Evolutionary conservation across 2,797 vertebrate species (phyloP), one percentile per base, ranked within the genome.

Genomic region (Thalassophryne amazonica): DNA sequence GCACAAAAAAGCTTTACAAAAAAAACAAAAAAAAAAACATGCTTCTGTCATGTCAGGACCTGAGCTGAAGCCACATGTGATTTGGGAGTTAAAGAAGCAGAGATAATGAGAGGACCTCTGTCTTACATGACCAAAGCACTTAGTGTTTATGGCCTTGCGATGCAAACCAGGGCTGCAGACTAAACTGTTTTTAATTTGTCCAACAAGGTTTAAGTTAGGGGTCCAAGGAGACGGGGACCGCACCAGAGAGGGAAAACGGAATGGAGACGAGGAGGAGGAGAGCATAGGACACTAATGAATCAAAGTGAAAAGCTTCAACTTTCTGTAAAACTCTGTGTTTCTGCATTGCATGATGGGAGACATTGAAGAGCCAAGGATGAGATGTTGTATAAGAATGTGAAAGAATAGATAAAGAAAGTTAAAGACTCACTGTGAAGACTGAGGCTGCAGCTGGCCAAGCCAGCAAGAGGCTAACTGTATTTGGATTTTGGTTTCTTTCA

Each of bases 161-260:
- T 89, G 66, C 12, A 89, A 86, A 73, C 86, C 92, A 93, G 91
- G 85, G 78, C 73, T 79, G 68, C 75, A 67, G 78, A 61, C 81
- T 90, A 91, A 92, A 91, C 84, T 88, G 56, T 88, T 89, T 86
- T 91, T 93, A 91, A 93, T 94, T 93, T 89, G 81, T 83, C 83
- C 85, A 85, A 90, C 87, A 86, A 87, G 64, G 91, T 91, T 93
- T 90, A 82, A 76, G 84, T 92, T 92, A 91, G 84, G 85, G 20
- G 75, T 74, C 82, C 66, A 28, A 35, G 16, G 39, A 31, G 60
- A 3, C 8, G 24, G 27, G 20, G 33, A 33, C n/a, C n/a, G n/a
- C n/a, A n/a, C n/a, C n/a, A n/a, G n/a, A n/a, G n/a, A n/a, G n/a
- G n/a, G n/a, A n/a, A n/a, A n/a, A n/a, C n/a, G 13, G 20, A 38